phyloP scores from a whole-genome alignment of 2,888 invertebrate genomes.

The Nymphalis c-album region DNA sequence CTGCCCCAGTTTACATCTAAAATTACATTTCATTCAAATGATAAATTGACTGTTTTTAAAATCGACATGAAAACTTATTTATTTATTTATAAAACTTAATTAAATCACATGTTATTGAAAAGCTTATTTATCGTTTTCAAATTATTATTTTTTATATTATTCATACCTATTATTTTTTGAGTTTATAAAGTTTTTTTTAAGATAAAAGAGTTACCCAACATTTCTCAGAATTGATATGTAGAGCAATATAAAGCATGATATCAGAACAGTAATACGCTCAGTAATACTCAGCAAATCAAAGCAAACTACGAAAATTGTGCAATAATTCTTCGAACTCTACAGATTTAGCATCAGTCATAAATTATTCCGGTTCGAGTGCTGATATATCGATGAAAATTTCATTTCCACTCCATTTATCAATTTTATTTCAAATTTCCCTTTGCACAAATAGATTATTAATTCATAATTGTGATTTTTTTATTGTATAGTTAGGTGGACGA shows the following conservation, averaged over 20 bases:
- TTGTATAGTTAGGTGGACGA: no score
- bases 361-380: constrained; percentile 44
- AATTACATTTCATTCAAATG: not conserved
- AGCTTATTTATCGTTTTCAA: no score
- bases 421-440: not conserved
- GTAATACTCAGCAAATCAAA: constrained; percentile 48
- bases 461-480: no score
- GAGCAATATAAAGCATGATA: constrained; percentile 10
- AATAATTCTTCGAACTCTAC: constrained; percentile 49
- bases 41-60: no score
- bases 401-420: constrained; percentile 11
- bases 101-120: no score
- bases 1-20: constrained; percentile 98
- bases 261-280: constrained; percentile 28
- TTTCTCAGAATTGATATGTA: constrained; percentile 4
- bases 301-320: constrained; percentile 45
- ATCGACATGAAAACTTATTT: no score
- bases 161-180: no score
- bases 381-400: constrained; percentile 15
- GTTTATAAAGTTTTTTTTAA: no score
- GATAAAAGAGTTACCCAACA: not conserved
- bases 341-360: constrained; percentile 51
- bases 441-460: no score
- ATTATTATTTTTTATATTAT: no score
- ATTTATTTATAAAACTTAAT: no score